phyloP scores from a whole-genome alignment of 2,888 invertebrate species.

The Eumacrocentrus americanus region DNA sequence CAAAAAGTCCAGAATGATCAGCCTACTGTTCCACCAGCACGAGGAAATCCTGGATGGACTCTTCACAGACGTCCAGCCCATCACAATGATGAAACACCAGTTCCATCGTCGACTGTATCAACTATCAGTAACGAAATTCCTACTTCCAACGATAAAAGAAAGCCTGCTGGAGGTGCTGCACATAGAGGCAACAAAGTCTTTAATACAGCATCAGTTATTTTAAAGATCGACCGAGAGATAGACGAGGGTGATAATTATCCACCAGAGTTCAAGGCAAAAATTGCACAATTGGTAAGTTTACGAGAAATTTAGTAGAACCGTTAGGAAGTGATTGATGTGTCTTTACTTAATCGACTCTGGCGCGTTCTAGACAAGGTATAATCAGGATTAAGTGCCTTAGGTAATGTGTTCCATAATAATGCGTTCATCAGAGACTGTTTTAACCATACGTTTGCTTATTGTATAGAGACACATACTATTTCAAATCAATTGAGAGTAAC shows the following conservation, averaged over 20 bases:
- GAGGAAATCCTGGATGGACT: conserved; percentile 53
- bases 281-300: conserved; percentile 53
- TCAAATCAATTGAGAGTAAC: background rate
- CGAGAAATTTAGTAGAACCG: background rate
- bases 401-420: background rate
- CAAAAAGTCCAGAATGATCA: conserved; percentile 18
- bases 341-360: background rate
- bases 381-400: conserved; percentile 1
- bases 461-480: background rate
- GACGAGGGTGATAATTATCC: conserved; percentile 56
- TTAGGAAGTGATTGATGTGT: conserved; percentile 3
- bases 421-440: background rate
- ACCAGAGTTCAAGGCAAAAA: conserved; percentile 53
- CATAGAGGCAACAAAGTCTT: conserved; percentile 46
- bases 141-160: conserved; percentile 31
- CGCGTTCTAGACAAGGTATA: background rate
- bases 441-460: background rate
- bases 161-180: conserved; percentile 18
- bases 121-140: conserved; percentile 43
- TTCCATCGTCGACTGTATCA: conserved; percentile 16
- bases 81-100: conserved; percentile 19
- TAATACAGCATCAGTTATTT: conserved; percentile 33
- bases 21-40: conserved; percentile 15
- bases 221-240: conserved; percentile 33
- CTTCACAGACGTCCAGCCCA: conserved; percentile 48